Evolutionary conservation across 2,113 vertebrate genomes (phyloP).

Genomic region (Catharus bicknelli): DNA sequence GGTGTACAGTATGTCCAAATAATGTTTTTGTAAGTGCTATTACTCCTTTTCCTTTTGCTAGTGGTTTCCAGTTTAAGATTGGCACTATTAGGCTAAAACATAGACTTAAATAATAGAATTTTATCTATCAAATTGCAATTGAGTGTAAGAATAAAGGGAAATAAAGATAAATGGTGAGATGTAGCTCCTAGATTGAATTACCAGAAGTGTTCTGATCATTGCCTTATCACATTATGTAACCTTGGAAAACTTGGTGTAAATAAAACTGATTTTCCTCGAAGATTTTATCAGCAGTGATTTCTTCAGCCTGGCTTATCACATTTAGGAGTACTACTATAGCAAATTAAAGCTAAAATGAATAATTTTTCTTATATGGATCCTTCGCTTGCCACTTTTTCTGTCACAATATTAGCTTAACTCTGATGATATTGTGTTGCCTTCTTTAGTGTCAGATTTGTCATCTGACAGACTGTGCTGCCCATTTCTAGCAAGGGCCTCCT

Average conservation of each 20-base stretch:
- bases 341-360: not conserved
- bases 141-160: not conserved
- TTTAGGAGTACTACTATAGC: not conserved
- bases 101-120: not conserved
- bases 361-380: not conserved
- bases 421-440: not conserved
- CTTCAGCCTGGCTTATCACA: not conserved
- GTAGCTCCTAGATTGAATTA: not conserved
- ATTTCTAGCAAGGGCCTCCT: not conserved
- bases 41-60: not conserved
- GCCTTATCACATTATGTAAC: not conserved
- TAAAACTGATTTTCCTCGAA: not conserved
- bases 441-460: not conserved
- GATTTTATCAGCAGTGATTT: not conserved
- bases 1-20: not conserved
- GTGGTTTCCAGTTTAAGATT: not conserved
- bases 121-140: not conserved
- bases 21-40: not conserved
- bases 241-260: not conserved
- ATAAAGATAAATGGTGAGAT: not conserved
- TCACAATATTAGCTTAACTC: not conserved
- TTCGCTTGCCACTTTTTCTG: not conserved
- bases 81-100: not conserved
- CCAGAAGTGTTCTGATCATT: not conserved
- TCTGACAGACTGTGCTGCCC: not conserved